Conservation (phyloP, 2,113 vertebrate genomes). For the Coreoperca whiteheadi region DNA sequence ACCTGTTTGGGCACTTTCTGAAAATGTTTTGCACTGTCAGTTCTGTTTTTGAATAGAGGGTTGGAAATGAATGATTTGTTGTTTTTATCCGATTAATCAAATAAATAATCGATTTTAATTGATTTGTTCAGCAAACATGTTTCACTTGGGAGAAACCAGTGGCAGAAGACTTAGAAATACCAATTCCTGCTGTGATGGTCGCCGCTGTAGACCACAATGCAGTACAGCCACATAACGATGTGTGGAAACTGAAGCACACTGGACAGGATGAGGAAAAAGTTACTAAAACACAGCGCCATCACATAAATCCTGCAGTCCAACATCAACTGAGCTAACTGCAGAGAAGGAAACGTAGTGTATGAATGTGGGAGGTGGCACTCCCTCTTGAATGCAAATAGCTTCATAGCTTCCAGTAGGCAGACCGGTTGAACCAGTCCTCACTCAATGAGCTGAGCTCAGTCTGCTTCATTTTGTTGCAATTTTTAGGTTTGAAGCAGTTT, state of each 20-base stretch:
- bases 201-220: neutral
- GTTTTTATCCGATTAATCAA: no score
- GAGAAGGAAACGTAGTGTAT: neutral
- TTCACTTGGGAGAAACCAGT: neutral
- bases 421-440: constrained; percentile 27
- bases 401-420: neutral
- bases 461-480: neutral
- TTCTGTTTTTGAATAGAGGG: no score
- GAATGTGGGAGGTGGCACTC: neutral
- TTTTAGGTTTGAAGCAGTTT: neutral
- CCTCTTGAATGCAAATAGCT: neutral
- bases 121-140: neutral
- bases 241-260: neutral
- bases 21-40: no score
- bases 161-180: no score
- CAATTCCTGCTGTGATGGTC: neutral
- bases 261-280: no score
- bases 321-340: neutral
- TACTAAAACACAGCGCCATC: neutral
- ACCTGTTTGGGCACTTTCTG: no score
- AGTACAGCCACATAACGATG: neutral
- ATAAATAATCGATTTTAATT: no score
- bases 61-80: no score
- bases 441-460: neutral
- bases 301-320: neutral